Base-by-base conservation (phyloP, 2,113 vertebrate species). In the Rousettus leschenaultii region DNA sequence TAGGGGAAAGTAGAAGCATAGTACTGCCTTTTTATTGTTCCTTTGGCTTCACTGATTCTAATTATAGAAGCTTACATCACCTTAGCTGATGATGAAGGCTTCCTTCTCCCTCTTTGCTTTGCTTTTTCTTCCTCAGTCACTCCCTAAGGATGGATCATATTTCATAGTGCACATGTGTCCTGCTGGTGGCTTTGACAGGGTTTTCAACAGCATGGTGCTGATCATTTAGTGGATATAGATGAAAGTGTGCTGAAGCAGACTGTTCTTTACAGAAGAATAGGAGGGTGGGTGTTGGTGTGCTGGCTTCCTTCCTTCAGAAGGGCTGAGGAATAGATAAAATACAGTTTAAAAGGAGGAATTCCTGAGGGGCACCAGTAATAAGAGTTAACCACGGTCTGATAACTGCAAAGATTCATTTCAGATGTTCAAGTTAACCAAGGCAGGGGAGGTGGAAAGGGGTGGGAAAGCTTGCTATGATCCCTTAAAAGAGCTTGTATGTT, bases 21-120 rank as follows among this genome's bases (percentile, higher is more conserved):
- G 51, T 95, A 94, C 86, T 98, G 98, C 94, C 97, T 98, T 98
- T 98, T 98, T 98, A 98, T 98, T 99, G 98, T 98, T 99, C 98
- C 97, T 98, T 97, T 95, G 97, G 97, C 98, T 98, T 97, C 89
- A 97, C 98, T 98, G 98, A 78, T 98, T 98, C 99, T 99, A 99
- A 99, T 99, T 99, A 99, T 99, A 99, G 99, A 98, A 98, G 98
- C 99, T 99, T 99, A 99, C 99, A 99, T 99, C 99, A 99, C 98
- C 98, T 98, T 97, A 73, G 98, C 98, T 98, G 98, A 74, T 99
- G 98, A 98, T 99, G 98, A 98, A 98, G 98, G 99, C 97, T 98
- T 98, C 97, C 98, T 97, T 98, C 97, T 97, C 97, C 95, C 96
- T 88, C 95, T 96, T 51, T 51, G 15, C 59, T 63, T 89, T 96